Evolutionary conservation across 2,797 vertebrate species (phyloP).

Genomic region (Rhinoraja longicauda): DNA sequence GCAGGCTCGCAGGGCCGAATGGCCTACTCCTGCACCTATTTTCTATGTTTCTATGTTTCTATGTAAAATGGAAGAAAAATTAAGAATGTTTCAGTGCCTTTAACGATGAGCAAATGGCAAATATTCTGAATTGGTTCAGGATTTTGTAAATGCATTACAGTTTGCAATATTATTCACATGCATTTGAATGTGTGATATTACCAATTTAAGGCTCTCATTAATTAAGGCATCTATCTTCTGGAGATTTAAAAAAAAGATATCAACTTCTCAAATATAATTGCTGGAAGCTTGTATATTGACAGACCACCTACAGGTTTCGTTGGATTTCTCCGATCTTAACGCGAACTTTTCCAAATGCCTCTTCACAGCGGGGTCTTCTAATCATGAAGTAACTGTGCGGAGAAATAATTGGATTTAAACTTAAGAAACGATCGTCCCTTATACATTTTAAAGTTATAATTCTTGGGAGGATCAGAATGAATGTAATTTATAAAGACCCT

Average conservation of each 20-base stretch:
- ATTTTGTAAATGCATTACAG: not conserved
- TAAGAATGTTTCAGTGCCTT: not conserved
- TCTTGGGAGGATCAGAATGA: conserved; percentile 26
- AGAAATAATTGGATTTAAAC: conserved; percentile 54
- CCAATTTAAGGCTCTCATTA: not conserved
- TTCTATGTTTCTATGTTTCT: too few species aligned
- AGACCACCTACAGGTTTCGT: conserved; percentile 31
- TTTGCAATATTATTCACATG: conserved; percentile 20
- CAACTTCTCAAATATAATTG: conserved; percentile 26
- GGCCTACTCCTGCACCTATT: too few species aligned
- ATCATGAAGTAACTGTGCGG: conserved; percentile 53
- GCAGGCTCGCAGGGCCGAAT: too few species aligned
- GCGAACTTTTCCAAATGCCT: conserved; percentile 53
- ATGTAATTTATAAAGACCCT: conserved; percentile 34
- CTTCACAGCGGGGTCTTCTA: conserved; percentile 54
- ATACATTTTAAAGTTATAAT: conserved; percentile 52
- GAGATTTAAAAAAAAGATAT: not conserved
- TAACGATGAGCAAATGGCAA: not conserved
- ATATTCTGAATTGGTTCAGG: not conserved
- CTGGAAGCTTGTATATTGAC: conserved; percentile 17
- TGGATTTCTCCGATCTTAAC: conserved; percentile 53
- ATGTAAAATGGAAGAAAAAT: not conserved
- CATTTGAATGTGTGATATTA: not conserved
- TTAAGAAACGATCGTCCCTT: conserved; percentile 50
- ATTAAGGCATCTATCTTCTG: conserved; percentile 11